Evolutionary conservation across 2,888 invertebrate genomes (phyloP).

Genomic region (Spodoptera picta): DNA sequence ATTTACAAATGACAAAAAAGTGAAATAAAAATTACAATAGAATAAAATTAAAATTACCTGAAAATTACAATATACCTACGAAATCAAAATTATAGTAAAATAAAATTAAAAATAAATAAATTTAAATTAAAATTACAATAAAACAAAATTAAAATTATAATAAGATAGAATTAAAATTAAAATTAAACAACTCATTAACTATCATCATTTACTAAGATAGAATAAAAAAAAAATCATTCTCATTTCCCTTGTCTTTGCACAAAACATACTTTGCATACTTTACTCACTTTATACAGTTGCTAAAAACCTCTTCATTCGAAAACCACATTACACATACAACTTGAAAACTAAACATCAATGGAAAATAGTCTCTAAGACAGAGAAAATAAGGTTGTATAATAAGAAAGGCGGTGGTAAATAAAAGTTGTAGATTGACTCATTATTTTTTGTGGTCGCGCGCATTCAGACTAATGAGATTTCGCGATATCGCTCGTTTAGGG

Average conservation of each 20-base stretch:
- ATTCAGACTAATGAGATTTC: slow-evolving; percentile 77
- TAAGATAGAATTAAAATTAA: too few relatives aligned
- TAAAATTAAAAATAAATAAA: too few relatives aligned
- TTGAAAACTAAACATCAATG: background rate
- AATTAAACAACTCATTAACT: too few relatives aligned
- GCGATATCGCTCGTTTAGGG: slow-evolving; percentile 61
- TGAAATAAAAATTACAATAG: too few relatives aligned
- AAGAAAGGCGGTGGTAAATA: slow-evolving; percentile 5
- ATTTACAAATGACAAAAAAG: too few relatives aligned
- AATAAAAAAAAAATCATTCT: slow-evolving; percentile 26
- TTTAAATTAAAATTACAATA: too few relatives aligned
- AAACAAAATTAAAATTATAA: too few relatives aligned
- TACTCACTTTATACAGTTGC: slow-evolving; percentile 29
- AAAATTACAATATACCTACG: too few relatives aligned
- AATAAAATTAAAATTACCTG: too few relatives aligned
- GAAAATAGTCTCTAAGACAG: slow-evolving; percentile 15
- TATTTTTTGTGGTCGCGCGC: slow-evolving; percentile 77
- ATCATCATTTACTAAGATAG: too few relatives aligned
- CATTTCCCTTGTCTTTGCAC: slow-evolving; percentile 27
- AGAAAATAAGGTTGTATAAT: slow-evolving; percentile 24
- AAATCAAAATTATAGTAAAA: too few relatives aligned
- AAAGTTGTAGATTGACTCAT: slow-evolving; percentile 65
- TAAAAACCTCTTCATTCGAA: slow-evolving; percentile 51
- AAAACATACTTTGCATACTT: slow-evolving; percentile 38
- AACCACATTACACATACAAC: slow-evolving; percentile 35